Evolutionary conservation across 2,797 vertebrate genomes (phyloP), one percentile per base, ranked within the genome.

Genomic region (Botia kubotai): DNA sequence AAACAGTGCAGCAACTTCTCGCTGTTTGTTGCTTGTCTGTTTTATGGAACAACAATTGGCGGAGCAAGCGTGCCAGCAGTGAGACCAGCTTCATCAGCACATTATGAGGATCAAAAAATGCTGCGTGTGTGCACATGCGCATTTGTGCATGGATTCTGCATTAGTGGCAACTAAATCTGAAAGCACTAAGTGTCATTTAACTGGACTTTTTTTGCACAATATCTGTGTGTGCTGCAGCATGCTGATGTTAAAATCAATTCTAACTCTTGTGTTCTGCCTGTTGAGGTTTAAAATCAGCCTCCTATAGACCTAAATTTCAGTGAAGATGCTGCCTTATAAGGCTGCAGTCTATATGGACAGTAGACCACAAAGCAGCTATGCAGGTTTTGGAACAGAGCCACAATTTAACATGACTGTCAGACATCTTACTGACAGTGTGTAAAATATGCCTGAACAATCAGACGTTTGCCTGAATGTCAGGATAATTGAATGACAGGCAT

Each of bases 401-500:
- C 11, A 2, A 19, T 75, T 71, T 68, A 62, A 11, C 68, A n/a
- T 53, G 6, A 46, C 13, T 29, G 60, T 63, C 50, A 78, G 55
- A 71, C 21, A 57, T 39, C 2, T 65, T 39, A 57, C 60, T 57
- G 48, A 48, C 21, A 52, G 55, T 70, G 79, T 80, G 76, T 23
- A 67, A 80, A 75, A 68, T 26, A 58, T 79, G 60, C 19, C 23
- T 81, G 79, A 79, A 79, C 76, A 80, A 79, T 62, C 78, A 33
- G 79, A 81, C 84, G 78, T 80, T 78, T 75, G 81, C 29, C 4
- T 29, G 53, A 29, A 60, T 29, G 21, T 67, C 43, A 53, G 74
- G 72, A 74, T 86, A 46, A 78, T 74, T 77, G 72, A 77, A 82
- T 77, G 74, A 71, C 43, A 21, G 57, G 8, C 36, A n/a, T n/a